A percentile compares a stretch with the other conserved stretches of the same genome.
These are phyloP conservation scores for Auanema freiburgensis DNA, from an alignment of 2,888 invertebrate species.

Conservation along the genomic window DNA sequence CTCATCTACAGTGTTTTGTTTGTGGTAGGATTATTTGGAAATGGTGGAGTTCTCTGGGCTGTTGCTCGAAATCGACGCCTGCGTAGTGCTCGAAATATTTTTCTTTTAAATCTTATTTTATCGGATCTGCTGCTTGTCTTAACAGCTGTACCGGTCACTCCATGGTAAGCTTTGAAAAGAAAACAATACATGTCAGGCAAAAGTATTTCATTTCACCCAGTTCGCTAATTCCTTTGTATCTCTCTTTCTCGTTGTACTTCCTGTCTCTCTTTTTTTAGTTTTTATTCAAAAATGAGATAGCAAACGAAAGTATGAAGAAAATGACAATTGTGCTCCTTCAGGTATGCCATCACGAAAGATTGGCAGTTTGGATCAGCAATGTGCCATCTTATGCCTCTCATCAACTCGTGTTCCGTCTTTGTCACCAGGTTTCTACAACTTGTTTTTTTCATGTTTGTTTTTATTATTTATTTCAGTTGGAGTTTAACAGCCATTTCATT, in stretches of 20 bases:
- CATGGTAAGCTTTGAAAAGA: slow-evolving; percentile 42
- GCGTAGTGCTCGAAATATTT: slow-evolving; percentile 63
- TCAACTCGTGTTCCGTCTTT: slow-evolving; percentile 63
- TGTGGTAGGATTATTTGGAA: slow-evolving; percentile 57
- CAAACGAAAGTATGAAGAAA: background rate
- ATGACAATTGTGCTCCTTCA: slow-evolving; percentile 13
- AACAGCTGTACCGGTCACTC: slow-evolving; percentile 62
- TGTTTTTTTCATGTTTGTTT: background rate
- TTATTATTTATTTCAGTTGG: slow-evolving; percentile 50
- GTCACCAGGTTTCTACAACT: slow-evolving; percentile 52
- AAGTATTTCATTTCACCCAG: background rate
- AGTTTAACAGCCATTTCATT: slow-evolving; percentile 61
- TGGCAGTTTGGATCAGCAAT: slow-evolving; percentile 63
- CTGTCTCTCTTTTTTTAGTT: background rate
- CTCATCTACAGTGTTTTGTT: slow-evolving; percentile 57
- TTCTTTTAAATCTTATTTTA: slow-evolving; percentile 61
- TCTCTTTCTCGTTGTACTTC: background rate
- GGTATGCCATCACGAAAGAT: slow-evolving; percentile 58
- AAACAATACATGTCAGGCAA: too few relatives aligned
- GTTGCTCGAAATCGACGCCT: slow-evolving; percentile 56
- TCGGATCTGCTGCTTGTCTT: slow-evolving; percentile 62
- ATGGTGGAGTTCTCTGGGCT: slow-evolving; percentile 60
- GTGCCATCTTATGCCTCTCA: slow-evolving; percentile 61
- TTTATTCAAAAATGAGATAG: too few relatives aligned
- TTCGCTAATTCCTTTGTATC: background rate